Base-by-base conservation (phyloP, 2,113 vertebrate genomes). In the Atherinomorus stipes region DNA sequence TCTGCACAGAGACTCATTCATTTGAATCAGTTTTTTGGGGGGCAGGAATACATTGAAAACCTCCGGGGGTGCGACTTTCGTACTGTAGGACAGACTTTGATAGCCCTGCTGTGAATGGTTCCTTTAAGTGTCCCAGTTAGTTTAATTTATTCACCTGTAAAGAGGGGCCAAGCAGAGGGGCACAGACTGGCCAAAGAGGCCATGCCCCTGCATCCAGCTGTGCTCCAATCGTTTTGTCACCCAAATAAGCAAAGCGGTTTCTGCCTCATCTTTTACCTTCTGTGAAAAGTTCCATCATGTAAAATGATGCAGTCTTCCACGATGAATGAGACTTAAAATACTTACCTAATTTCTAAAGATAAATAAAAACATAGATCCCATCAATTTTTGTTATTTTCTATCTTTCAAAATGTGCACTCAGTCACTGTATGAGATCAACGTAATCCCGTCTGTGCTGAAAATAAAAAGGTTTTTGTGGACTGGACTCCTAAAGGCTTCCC, bases 351-450 rank as follows among this genome's bases (percentile, higher is more conserved):
- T 86, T 85, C 74, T 51, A 71, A 73, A 84, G 81, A 86, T 86
- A 62, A 83, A 88, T 87, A 80, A 76, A 51, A 76, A 77, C 65
- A 42, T 47, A 78, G 79, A 86, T 83, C 53, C 74, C 77, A 86
- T 88, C 71, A 73, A 84, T 89, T 87, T 88, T 51, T 83, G 86
- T 85, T 86, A 87, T 85, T 84, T 77, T 61, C 78, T 69, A 78
- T 81, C 49, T 79, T 69, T 71, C 31, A 76, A 80, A 85, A 80
- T 71, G 59, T 34, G 26, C 40, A 47, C 71, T 69, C 53, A 54
- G 51, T 61, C 21, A 1, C 31, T 63, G 64, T 76, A 64, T 22
- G 31, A 34, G 79, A 85, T 34, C 78, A 72, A 85, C 64, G 47
- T 72, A 52, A 38, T 47, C 25, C 57, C 67, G 62, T 59, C 49